phyloP scores from a whole-genome alignment of 2,888 invertebrate species.

The Pterostichus niger region DNA sequence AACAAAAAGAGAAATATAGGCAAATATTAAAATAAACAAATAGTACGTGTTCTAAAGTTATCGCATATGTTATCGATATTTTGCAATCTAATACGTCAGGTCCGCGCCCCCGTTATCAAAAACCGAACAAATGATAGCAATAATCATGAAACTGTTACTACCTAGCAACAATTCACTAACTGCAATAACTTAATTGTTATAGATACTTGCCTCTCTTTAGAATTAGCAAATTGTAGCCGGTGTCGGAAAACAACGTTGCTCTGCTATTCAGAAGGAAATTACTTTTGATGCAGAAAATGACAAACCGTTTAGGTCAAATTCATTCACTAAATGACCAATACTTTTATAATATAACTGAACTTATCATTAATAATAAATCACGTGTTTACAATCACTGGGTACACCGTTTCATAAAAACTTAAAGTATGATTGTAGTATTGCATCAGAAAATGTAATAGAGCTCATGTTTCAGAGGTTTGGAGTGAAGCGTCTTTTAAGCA shows the following conservation, averaged over 20 bases:
- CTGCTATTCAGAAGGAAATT: background rate
- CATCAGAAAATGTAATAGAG: conserved; percentile 40
- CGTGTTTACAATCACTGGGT: conserved; percentile 34
- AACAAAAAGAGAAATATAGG: conserved; percentile 4
- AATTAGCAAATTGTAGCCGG: background rate
- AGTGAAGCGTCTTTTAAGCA: conserved; percentile 45
- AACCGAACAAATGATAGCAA: conserved; percentile 39
- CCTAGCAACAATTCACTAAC: conserved; percentile 43
- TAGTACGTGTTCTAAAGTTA: conserved; percentile 4
- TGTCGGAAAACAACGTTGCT: background rate
- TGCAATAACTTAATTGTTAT: conserved; percentile 8
- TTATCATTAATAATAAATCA: conserved; percentile 30
- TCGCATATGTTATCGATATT: conserved; percentile 43
- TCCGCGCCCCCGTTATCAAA: conserved; percentile 29
- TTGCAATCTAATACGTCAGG: conserved; percentile 41
- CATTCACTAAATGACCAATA: background rate
- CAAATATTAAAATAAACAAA: conserved; percentile 21
- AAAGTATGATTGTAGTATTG: conserved; percentile 16
- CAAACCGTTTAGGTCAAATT: conserved; percentile 4
- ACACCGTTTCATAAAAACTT: conserved; percentile 46
- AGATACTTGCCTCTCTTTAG: conserved; percentile 30
- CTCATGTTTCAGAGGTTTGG: background rate
- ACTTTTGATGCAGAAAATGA: conserved; percentile 15
- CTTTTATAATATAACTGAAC: background rate
- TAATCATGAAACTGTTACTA: conserved; percentile 35